Evolutionary conservation across 2,888 invertebrate genomes (phyloP), one percentile per base, ranked within the genome.

Genomic region (Psylliodes chrysocephalus): DNA sequence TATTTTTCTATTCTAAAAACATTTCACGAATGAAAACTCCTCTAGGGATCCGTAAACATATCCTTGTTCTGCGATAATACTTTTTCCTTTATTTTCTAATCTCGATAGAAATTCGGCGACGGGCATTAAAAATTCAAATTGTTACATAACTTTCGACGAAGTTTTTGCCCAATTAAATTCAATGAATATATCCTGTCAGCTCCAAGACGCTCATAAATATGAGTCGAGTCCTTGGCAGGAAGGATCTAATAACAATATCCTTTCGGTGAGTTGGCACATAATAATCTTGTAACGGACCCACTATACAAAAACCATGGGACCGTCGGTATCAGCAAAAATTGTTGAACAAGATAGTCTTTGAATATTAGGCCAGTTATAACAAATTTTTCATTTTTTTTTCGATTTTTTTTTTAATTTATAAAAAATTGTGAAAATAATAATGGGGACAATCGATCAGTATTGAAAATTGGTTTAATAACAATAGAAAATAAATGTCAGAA

Each of bases 221-320:
- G 44, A 57, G 42, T 57, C 18, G 25, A 30, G 42, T 57, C 3
- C 56, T 63, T 49, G 63, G 63, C 55, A 64, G 35, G 60, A 67
- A 55, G 63, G 49, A 44, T 57, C 40, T 53, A 62, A 68, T 66
- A 66, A 63, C 61, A 60, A 68, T 66, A 68, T 64, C 54, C 57
- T 52, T 56, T 35, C 66, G 61, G 63, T 60, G 49, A 51, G 42
- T 54, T 49, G 63, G 53, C 49, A 51, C 60, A 66, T 64, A 66
- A 67, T 63, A 55, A 60, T 55, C 63, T 61, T 63, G 55, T 66
- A 64, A 55, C 61, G 63, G 57, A 30, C 49, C 53, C 49, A 49
- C 52, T 54, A 55, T 28, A 57, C 55, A 61, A 63, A 63, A 65
- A 63, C 30, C 56, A 25, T 35, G 17, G 25, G 42, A 49, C 35